A percentile compares a stretch with the other conserved stretches of the same genome.
Evolutionary conservation across 2,113 vertebrate species (phyloP).

Genomic region (Daphoenositta chrysoptera): DNA sequence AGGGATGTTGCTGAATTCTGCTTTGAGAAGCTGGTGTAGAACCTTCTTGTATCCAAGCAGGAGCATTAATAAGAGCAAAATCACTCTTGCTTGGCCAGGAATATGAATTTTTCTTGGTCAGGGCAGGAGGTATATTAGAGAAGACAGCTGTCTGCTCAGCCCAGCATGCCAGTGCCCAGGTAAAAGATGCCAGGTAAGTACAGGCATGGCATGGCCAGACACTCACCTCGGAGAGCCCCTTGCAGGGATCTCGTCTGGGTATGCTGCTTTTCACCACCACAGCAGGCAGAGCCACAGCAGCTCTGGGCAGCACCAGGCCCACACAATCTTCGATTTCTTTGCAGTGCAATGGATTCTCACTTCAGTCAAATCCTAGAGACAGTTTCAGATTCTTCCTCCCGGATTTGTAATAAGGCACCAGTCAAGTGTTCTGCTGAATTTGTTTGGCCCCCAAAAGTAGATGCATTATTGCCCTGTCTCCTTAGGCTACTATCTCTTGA

Average conservation of each 20-base stretch:
- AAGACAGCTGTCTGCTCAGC: background rate
- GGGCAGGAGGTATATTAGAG: background rate
- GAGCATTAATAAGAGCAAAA: background rate
- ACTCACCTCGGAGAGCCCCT: background rate
- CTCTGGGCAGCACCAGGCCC: background rate
- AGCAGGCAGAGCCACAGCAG: background rate
- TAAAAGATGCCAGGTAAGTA: background rate
- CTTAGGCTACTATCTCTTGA: background rate
- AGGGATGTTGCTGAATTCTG: background rate
- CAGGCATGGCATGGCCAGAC: background rate
- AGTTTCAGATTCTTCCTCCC: background rate
- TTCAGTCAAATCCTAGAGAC: background rate
- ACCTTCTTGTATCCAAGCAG: background rate
- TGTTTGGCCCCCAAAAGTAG: background rate
- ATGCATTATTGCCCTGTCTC: background rate
- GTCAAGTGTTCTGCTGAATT: background rate
- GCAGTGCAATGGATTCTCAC: background rate
- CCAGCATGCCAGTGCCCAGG: background rate
- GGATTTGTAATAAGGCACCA: background rate
- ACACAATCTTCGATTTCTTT: accelerated
- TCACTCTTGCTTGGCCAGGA: background rate
- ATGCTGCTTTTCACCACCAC: background rate
- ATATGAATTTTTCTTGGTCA: background rate
- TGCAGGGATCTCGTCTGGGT: accelerated
- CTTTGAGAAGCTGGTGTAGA: background rate